Evolutionary conservation across 2,113 vertebrate species (phyloP).

Genomic region (Eurypyga helias): DNA sequence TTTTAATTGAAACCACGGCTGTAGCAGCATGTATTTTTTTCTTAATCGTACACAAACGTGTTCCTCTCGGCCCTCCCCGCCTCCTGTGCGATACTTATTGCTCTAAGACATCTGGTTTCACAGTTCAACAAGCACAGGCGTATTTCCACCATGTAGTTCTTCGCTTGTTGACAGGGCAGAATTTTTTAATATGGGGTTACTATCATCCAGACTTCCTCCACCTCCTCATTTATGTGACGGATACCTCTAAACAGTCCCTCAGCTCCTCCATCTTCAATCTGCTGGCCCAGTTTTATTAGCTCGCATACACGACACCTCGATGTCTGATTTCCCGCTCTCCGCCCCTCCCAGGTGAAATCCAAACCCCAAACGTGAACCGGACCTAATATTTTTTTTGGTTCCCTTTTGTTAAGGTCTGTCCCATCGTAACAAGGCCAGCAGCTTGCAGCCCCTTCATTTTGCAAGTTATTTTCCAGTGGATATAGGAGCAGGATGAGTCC

Average conservation of each 20-base stretch:
- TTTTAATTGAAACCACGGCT: slow-evolving; percentile 75
- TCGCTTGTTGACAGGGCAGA: slow-evolving; percentile 61
- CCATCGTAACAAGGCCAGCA: not conserved
- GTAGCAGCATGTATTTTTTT: not conserved
- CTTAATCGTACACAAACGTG: not conserved
- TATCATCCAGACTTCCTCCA: slow-evolving; percentile 58
- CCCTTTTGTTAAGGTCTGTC: not conserved
- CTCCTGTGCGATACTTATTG: slow-evolving; percentile 14
- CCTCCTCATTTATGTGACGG: slow-evolving; percentile 60
- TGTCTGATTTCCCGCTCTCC: slow-evolving; percentile 16
- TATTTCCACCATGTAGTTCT: slow-evolving; percentile 53
- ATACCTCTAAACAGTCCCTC: slow-evolving; percentile 55
- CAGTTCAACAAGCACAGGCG: slow-evolving; percentile 39
- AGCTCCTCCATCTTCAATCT: slow-evolving; percentile 30
- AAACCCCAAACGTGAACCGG: slow-evolving; percentile 12
- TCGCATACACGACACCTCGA: slow-evolving; percentile 52
- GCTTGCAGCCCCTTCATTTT: not conserved
- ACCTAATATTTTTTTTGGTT: not conserved
- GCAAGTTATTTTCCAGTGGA: not conserved
- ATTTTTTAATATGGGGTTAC: slow-evolving; percentile 75
- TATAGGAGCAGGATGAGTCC: not conserved
- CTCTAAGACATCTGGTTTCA: slow-evolving; percentile 66
- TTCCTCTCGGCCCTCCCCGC: slow-evolving; percentile 43
- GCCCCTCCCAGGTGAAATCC: slow-evolving; percentile 42
- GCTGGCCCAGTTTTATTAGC: slow-evolving; percentile 34